Percentiles rank a stretch among this genome's conserved stretches.
These are phyloP conservation scores for Pachliopta kotzebuea DNA, from an alignment of 2,888 invertebrate species.

Conservation along the genomic window DNA sequence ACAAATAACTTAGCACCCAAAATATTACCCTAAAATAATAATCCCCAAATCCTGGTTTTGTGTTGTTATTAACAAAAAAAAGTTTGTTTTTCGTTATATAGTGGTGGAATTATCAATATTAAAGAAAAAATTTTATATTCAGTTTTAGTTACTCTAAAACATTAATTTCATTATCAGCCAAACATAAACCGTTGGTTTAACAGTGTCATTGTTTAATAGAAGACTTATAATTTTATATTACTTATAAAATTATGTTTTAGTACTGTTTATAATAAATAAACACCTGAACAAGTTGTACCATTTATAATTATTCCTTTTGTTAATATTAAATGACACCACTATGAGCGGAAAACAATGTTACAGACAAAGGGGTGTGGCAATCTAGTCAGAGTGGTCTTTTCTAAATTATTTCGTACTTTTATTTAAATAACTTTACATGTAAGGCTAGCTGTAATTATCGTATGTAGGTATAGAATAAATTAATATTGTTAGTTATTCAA, in stretches of 20 bases:
- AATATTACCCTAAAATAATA: constrained; percentile 30
- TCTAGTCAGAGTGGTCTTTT: constrained; percentile 79
- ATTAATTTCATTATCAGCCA: background rate
- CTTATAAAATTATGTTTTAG: too few relatives aligned
- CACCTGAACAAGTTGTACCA: background rate
- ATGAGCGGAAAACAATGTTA: constrained; percentile 31
- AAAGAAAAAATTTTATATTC: too few relatives aligned
- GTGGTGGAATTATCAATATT: constrained; percentile 8
- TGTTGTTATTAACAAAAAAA: constrained; percentile 55
- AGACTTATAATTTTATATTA: too few relatives aligned
- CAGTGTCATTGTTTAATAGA: background rate
- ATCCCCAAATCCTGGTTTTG: constrained; percentile 37
- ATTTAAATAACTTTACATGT: constrained; percentile 25
- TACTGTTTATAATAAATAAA: too few relatives aligned
- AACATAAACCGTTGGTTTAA: background rate
- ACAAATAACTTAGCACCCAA: constrained; percentile 2
- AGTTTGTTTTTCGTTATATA: constrained; percentile 31
- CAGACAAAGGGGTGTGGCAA: constrained; percentile 77
- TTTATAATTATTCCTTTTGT: background rate
- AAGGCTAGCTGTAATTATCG: constrained; percentile 9
- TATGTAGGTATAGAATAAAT: constrained; percentile 6
- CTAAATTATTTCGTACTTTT: constrained; percentile 37
- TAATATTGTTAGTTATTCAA: constrained; percentile 24
- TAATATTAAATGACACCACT: constrained; percentile 31
- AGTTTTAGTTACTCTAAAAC: background rate